Conservation (phyloP, 1,140 invertebrate genomes). For the Diachasma alloeum region DNA sequence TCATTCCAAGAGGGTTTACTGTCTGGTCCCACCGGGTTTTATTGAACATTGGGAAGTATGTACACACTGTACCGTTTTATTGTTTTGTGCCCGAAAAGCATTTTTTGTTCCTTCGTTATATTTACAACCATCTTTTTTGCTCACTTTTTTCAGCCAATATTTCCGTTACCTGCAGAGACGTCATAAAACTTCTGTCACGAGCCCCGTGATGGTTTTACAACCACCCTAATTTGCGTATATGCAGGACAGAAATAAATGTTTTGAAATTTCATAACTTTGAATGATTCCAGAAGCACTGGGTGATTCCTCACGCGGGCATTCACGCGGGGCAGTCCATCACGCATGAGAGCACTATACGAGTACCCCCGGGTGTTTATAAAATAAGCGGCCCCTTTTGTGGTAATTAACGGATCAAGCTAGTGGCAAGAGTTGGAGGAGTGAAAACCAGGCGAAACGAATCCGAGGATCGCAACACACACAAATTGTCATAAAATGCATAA, state of each 20-base stretch:
- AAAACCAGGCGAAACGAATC: slow-evolving; percentile 41
- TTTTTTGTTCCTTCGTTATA: background rate
- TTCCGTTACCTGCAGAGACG: background rate
- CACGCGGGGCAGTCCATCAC: slow-evolving; percentile 47
- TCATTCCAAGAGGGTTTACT: background rate
- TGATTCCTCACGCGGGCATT: background rate
- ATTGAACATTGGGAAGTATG: background rate
- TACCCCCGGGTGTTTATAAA: slow-evolving; percentile 57
- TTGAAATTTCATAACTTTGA: background rate
- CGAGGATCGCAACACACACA: slow-evolving; percentile 28
- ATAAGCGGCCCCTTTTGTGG: slow-evolving; percentile 63
- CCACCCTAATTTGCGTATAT: background rate
- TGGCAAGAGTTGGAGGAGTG: background rate
- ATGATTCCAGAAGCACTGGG: background rate
- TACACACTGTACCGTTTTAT: slow-evolving; percentile 13
- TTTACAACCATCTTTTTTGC: background rate
- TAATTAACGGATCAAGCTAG: slow-evolving; percentile 57
- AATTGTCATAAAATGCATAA: slow-evolving; percentile 22
- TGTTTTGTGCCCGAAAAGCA: background rate
- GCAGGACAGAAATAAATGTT: background rate
- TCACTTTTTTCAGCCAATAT: background rate
- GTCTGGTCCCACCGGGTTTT: background rate
- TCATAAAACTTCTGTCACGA: background rate
- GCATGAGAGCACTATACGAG: slow-evolving; percentile 48
- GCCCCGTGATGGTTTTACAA: background rate